phyloP scores from a whole-genome alignment of 2,888 invertebrate genomes.

The Sesamia inferens region DNA sequence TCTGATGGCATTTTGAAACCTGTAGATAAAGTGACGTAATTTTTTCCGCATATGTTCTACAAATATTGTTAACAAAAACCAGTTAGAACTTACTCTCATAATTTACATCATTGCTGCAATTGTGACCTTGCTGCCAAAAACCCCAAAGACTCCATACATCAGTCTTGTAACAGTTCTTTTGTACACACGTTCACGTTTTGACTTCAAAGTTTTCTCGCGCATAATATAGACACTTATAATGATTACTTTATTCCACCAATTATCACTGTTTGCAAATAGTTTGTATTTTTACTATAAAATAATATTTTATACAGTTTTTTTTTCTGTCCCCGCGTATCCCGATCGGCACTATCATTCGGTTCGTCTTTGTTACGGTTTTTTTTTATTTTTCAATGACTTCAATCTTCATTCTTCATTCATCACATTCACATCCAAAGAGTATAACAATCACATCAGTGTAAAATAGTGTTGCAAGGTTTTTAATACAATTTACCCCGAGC shows the following conservation, averaged over 20 bases:
- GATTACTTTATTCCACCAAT: slow-evolving; percentile 27
- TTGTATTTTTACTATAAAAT: slow-evolving; percentile 5
- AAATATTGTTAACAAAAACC: slow-evolving; percentile 46
- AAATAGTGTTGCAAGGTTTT: slow-evolving; percentile 37
- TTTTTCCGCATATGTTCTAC: slow-evolving; percentile 29
- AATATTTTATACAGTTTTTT: slow-evolving; percentile 25
- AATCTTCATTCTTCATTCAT: slow-evolving; percentile 51
- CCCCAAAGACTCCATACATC: slow-evolving; percentile 63
- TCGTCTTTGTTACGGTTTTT: slow-evolving; percentile 40
- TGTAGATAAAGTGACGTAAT: slow-evolving; percentile 52
- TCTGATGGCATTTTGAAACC: slow-evolving; percentile 37
- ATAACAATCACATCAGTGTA: slow-evolving; percentile 16
- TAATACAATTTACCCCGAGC: slow-evolving; percentile 2
- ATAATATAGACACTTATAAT: slow-evolving; percentile 35
- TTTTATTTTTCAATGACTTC: too few species aligned
- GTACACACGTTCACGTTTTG: slow-evolving; percentile 50
- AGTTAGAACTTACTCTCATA: slow-evolving; percentile 77
- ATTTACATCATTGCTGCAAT: slow-evolving; percentile 82
- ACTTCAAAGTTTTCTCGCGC: slow-evolving; percentile 45
- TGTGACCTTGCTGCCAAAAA: slow-evolving; percentile 80
- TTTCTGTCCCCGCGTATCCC: slow-evolving; percentile 33
- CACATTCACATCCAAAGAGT: neutral
- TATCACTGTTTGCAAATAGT: slow-evolving; percentile 39
- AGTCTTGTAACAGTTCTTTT: slow-evolving; percentile 56
- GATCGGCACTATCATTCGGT: slow-evolving; percentile 42